Percentiles rank a stretch among this genome's conserved stretches.
Evolutionary conservation across 1,140 invertebrate species (phyloP).

Genomic region (Hermetia illucens): DNA sequence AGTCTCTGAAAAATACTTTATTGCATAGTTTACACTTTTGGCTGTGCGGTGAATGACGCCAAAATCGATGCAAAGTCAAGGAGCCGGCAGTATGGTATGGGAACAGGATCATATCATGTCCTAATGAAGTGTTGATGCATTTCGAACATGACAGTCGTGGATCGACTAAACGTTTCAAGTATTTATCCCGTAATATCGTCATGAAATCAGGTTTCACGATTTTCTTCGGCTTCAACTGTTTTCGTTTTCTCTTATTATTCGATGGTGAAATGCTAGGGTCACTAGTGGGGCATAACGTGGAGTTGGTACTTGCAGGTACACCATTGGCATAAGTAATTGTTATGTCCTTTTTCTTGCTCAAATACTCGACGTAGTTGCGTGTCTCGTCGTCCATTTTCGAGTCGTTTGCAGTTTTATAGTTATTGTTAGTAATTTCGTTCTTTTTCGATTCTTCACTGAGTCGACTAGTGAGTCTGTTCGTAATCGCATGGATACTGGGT

Average conservation of each 20-base stretch:
- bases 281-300: slow-evolving; percentile 7
- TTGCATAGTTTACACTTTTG: slow-evolving; percentile 10
- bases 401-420: no score
- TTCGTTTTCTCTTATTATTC: slow-evolving; percentile 15
- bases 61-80: slow-evolving; percentile 30
- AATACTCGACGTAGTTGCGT: slow-evolving; percentile 27
- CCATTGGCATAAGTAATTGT: slow-evolving; percentile 17
- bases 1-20: slow-evolving; percentile 14
- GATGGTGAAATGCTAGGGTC: slow-evolving; percentile 5
- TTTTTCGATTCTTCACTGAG: slow-evolving; percentile 1
- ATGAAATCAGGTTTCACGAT: slow-evolving; percentile 23
- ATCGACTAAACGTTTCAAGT: slow-evolving; percentile 23
- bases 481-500: no score
- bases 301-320: no score
- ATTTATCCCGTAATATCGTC: slow-evolving; percentile 22
- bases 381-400: no score
- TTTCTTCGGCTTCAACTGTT: slow-evolving; percentile 30
- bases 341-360: slow-evolving; percentile 28
- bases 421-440: slow-evolving; percentile 4
- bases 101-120: slow-evolving; percentile 14
- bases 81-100: slow-evolving; percentile 34
- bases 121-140: slow-evolving; percentile 9
- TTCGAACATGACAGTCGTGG: slow-evolving; percentile 16
- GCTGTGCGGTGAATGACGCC: slow-evolving; percentile 24
- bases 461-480: slow-evolving; percentile 20